Conservation (phyloP, 2,888 invertebrate genomes). For the Aricia artaxerxes region DNA sequence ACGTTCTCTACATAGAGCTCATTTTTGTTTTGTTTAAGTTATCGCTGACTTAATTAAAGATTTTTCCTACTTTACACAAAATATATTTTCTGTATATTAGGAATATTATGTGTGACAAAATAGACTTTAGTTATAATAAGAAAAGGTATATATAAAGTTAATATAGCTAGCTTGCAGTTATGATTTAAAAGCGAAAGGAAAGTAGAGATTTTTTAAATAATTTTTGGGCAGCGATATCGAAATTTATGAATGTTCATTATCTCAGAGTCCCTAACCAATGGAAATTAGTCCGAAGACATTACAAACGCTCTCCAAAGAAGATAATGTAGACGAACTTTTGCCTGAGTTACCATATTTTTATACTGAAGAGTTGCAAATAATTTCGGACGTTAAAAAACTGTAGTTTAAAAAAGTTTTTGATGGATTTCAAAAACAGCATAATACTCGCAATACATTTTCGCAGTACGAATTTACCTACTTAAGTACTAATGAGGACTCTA, state of each 20-base stretch:
- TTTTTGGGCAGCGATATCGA: not conserved
- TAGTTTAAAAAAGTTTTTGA: too few species aligned
- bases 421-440: too few species aligned
- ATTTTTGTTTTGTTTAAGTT: not conserved
- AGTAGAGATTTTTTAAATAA: not conserved
- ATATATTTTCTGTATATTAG: not conserved
- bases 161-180: not conserved
- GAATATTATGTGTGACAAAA: not conserved
- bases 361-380: not conserved
- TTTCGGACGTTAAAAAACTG: not conserved
- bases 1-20: conserved; percentile 12
- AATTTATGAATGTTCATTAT: not conserved
- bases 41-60: not conserved
- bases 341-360: not conserved
- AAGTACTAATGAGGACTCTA: too few species aligned
- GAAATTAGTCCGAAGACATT: not conserved
- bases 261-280: not conserved
- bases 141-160: not conserved
- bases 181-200: not conserved
- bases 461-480: too few species aligned
- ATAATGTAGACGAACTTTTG: not conserved
- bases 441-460: too few species aligned
- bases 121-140: not conserved
- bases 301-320: not conserved
- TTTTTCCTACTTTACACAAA: not conserved